Percentiles rank a stretch among this genome's conserved stretches.
Conservation (phyloP, 92 coral and sea anemone genomes). For the Epizoanthus fatuus region DNA sequence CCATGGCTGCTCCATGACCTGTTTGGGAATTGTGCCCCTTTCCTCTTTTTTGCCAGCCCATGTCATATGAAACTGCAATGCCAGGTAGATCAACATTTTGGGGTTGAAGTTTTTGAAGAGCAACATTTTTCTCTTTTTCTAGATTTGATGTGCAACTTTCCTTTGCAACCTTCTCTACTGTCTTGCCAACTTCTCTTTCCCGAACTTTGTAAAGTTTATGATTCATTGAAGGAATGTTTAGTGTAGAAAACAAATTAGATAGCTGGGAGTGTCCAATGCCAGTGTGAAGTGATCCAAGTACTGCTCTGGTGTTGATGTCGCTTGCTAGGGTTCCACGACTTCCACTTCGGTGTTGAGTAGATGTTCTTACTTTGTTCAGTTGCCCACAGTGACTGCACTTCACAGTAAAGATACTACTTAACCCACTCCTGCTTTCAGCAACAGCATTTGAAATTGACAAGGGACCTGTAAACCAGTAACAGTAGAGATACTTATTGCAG, state of each 20-base stretch:
- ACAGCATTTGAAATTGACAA: conserved; percentile 25
- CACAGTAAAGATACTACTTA: background rate
- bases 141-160: conserved; percentile 47
- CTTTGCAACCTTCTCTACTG: conserved; percentile 59
- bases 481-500: background rate
- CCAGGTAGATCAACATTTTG: conserved; percentile 52
- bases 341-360: conserved; percentile 64
- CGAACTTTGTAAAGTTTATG: conserved; percentile 59
- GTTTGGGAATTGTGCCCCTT: conserved; percentile 70
- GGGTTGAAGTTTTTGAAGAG: conserved; percentile 37
- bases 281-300: conserved; percentile 73
- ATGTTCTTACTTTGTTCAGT: conserved; percentile 62
- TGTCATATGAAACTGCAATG: conserved; percentile 65
- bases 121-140: conserved; percentile 40
- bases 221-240: conserved; percentile 66
- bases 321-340: conserved; percentile 70
- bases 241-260: conserved; percentile 55
- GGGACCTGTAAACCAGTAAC: conserved; percentile 1
- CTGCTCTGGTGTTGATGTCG: conserved; percentile 72
- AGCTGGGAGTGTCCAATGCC: conserved; percentile 78
- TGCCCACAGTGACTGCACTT: conserved; percentile 51
- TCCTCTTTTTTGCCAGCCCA: conserved; percentile 84
- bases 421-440: conserved; percentile 8
- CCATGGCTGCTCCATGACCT: conserved; percentile 74
- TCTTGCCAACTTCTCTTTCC: conserved; percentile 71